Base-by-base conservation (phyloP, 2,113 vertebrate species). In the Turnix velox region DNA sequence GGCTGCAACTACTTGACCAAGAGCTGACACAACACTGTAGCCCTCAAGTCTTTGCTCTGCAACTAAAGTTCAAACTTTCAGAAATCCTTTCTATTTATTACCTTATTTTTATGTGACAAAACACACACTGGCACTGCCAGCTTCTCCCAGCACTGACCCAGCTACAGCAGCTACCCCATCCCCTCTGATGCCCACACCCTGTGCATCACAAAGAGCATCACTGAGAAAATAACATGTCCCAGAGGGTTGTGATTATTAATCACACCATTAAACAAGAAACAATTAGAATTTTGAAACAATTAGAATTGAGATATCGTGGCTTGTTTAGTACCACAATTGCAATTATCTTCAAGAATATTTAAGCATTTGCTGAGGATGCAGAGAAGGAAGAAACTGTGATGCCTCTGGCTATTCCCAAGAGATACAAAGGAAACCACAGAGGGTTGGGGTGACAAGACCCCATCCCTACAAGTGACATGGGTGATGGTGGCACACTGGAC, bases 391-490 rank as follows among this genome's bases (percentile, higher is more conserved):
- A 30, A 8, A 6, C 3, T 5, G 22, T 8, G 35, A 18, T 31
- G 22, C 54, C n/a, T 0, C 0, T 0, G 25, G 51, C 51, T 49
- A 0, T 14, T 67, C 33, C 57, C n/a, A 51, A 20, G 35, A 23
- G 22, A 39, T 4, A 13, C 20, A 20, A 22, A 63, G 43, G 77
- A 24, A 45, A 80, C 24, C 2, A 2, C 19, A 33, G 66, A 88
- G 55, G 39, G 33, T 62, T 4, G 3, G 35, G 24, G 28, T 54
- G 57, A 31, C 24, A n/a, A 42, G 22, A 57, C 6, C 7, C 30
- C 74, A 66, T 61, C 54, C 11, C 12, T 4, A 30, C 10, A 30
- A 51, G 30, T 7, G 28, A 39, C 30, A 6, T 0, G 3, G 43
- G 35, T 27, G 72, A 25, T 7, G 42, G 62, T 42, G 61, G 42